A percentile compares a stretch with the other conserved stretches of the same genome.
phyloP scores from a whole-genome alignment of 2,888 invertebrate genomes.

The Epirrhoe tristata region DNA sequence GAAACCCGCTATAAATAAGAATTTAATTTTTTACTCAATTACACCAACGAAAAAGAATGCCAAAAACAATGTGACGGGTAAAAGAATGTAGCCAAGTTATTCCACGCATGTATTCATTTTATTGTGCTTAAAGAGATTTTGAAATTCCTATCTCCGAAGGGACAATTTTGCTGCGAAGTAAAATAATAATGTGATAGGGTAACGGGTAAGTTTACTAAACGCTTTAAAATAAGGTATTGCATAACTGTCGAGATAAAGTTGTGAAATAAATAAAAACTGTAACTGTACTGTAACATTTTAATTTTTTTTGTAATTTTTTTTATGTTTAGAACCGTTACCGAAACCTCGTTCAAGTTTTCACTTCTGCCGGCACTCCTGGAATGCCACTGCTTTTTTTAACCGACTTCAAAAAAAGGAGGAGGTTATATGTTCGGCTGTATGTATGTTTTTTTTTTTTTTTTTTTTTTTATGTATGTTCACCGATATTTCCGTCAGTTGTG shows the following conservation, averaged over 20 bases:
- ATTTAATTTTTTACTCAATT: neutral
- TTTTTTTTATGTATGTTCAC: no score
- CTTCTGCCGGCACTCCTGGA: no score
- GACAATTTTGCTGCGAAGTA: conserved; percentile 14
- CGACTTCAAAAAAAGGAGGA: no score
- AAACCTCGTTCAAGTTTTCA: no score
- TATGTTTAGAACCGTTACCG: no score
- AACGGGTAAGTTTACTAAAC: conserved; percentile 28
- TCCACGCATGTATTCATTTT: conserved; percentile 27
- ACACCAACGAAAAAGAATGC: conserved; percentile 2
- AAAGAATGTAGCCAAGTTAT: conserved; percentile 8
- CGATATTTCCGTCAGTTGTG: no score
- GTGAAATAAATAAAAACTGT: neutral
- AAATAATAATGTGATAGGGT: conserved; percentile 33
- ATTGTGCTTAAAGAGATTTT: conserved; percentile 24
- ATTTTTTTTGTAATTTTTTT: no score
- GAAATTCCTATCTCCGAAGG: conserved; percentile 21
- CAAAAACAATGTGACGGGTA: conserved; percentile 6
- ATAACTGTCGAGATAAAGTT: conserved; percentile 18
- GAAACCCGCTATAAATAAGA: conserved; percentile 6
- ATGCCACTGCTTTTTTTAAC: no score
- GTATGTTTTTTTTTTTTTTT: no score
- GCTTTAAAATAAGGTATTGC: conserved; percentile 19
- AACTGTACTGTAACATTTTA: no score
- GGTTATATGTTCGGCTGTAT: no score